These are phyloP conservation scores for Drosophila seclusa DNA, from an alignment of 2,888 invertebrate genomes.

Conservation along the genomic window DNA sequence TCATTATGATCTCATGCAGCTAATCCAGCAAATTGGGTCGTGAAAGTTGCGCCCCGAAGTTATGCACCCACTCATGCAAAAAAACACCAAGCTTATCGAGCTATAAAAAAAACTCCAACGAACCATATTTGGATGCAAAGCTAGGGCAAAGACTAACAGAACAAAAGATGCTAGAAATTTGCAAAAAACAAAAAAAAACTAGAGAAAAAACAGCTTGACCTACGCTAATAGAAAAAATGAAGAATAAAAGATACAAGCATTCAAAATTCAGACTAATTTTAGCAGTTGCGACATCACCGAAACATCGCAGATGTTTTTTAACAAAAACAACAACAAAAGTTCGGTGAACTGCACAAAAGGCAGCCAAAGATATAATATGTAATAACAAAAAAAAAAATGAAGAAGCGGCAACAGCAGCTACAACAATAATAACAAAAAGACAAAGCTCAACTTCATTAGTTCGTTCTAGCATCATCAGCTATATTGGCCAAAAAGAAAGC, in stretches of 20 bases:
- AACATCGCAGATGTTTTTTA: slow-evolving; percentile 49
- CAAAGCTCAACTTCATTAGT: slow-evolving; percentile 74
- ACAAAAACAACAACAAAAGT: slow-evolving; percentile 65
- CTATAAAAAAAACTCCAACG: slow-evolving; percentile 25
- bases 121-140: slow-evolving; percentile 46
- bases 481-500: slow-evolving; percentile 70
- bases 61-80: slow-evolving; percentile 45
- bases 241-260: slow-evolving; percentile 23
- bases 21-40: slow-evolving; percentile 47
- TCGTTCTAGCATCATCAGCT: slow-evolving; percentile 57
- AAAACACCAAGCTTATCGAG: slow-evolving; percentile 21
- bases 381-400: slow-evolving; percentile 44
- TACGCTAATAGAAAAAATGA: slow-evolving; percentile 70
- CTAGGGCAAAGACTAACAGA: slow-evolving; percentile 10
- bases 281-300: slow-evolving; percentile 76
- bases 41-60: slow-evolving; percentile 54
- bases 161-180: slow-evolving; percentile 43
- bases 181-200: slow-evolving; percentile 31
- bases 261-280: slow-evolving; percentile 69
- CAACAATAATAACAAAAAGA: slow-evolving; percentile 48
- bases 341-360: slow-evolving; percentile 77
- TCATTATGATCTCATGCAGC: slow-evolving; percentile 53
- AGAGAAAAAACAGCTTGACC: slow-evolving; percentile 69
- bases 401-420: slow-evolving; percentile 11
- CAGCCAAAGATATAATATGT: slow-evolving; percentile 55